phyloP scores from a whole-genome alignment of 1,140 invertebrate species.

The Megathymus violae region DNA sequence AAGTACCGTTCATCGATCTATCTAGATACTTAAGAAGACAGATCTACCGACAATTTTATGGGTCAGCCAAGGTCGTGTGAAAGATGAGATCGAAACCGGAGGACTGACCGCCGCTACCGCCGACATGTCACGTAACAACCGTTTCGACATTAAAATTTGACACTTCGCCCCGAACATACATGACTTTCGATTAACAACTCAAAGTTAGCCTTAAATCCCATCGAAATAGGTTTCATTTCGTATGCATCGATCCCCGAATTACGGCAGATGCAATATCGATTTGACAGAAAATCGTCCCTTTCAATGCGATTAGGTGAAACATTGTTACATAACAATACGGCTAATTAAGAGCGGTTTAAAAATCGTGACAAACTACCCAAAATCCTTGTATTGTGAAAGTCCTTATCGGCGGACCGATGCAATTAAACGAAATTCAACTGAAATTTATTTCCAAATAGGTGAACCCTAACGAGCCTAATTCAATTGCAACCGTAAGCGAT shows the following conservation, averaged over 20 bases:
- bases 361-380: constrained; percentile 60
- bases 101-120: constrained; percentile 50
- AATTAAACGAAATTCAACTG: constrained; percentile 37
- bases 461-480: constrained; percentile 28
- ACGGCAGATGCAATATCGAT: constrained; percentile 66
- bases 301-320: constrained; percentile 51
- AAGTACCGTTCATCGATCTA: too few species aligned
- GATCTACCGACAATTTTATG: constrained; percentile 51
- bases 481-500: constrained; percentile 4
- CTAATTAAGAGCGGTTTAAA: constrained; percentile 65
- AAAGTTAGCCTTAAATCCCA: constrained; percentile 53
- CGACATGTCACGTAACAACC: constrained; percentile 70
- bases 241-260: constrained; percentile 8
- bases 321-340: constrained; percentile 71
- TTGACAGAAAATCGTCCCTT: constrained; percentile 57
- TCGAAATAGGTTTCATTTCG: constrained; percentile 35
- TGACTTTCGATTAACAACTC: constrained; percentile 41
- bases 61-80: constrained; percentile 64
- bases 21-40: constrained; percentile 12
- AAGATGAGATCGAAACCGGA: constrained; percentile 71
- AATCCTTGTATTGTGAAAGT: constrained; percentile 56
- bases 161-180: constrained; percentile 65
- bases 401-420: constrained; percentile 52
- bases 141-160: constrained; percentile 79
- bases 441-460: constrained; percentile 42